Percentiles rank a stretch among this genome's conserved stretches.
Evolutionary conservation across 2,888 invertebrate species (phyloP).

Genomic region (Tromatobia lineatoria): DNA sequence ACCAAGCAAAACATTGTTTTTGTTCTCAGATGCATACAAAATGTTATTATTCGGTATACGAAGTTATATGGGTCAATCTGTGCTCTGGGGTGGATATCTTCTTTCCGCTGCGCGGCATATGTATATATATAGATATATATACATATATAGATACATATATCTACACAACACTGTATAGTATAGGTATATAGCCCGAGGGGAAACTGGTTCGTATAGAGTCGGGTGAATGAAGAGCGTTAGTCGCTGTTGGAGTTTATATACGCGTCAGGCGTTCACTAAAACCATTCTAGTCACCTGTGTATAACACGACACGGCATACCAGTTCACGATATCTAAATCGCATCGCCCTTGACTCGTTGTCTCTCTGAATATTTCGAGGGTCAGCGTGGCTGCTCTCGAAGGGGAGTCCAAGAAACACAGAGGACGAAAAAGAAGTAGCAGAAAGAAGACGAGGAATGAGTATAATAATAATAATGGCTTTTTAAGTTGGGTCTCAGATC

Average conservation of each 20-base stretch:
- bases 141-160: not conserved
- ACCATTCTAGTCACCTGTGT: constrained; percentile 52
- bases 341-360: constrained; percentile 67
- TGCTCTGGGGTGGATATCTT: constrained; percentile 30
- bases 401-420: constrained; percentile 22
- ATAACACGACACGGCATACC: constrained; percentile 56
- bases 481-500: constrained; percentile 43
- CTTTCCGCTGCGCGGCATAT: constrained; percentile 29
- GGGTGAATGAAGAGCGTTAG: constrained; percentile 53
- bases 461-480: constrained; percentile 57
- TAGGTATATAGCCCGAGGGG: constrained; percentile 48
- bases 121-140: constrained; percentile 8
- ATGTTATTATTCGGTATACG: constrained; percentile 20
- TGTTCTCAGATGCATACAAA: not conserved
- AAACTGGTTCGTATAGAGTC: constrained; percentile 63
- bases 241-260: constrained; percentile 44
- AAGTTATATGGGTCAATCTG: constrained; percentile 62
- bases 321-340: constrained; percentile 67
- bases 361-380: constrained; percentile 67
- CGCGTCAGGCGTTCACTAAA: constrained; percentile 52
- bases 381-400: constrained; percentile 24
- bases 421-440: constrained; percentile 26
- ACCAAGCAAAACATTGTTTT: not conserved
- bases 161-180: not conserved
- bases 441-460: constrained; percentile 29